A percentile compares a stretch with the other conserved stretches of the same genome.
These are phyloP conservation scores for Malurus leucopterus DNA, from an alignment of 2,797 vertebrate genomes.

Conservation along the genomic window DNA sequence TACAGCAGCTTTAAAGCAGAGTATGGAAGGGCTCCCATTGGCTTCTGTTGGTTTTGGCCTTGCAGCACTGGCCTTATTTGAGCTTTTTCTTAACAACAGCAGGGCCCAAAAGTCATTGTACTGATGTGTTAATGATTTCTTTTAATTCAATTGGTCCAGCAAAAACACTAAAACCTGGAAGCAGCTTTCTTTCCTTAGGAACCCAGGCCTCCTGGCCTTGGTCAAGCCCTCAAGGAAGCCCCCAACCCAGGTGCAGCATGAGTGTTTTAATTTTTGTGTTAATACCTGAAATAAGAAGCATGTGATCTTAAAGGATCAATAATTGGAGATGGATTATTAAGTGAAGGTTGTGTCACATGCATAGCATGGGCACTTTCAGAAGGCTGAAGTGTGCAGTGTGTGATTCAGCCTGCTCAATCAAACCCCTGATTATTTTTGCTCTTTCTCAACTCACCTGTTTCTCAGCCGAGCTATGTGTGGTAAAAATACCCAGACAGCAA, in stretches of 20 bases:
- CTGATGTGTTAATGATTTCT: not conserved
- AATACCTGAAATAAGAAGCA: not conserved
- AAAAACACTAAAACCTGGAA: not conserved
- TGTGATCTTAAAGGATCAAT: not conserved
- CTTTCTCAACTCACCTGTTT: not conserved
- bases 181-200: not conserved
- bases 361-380: not conserved
- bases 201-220: not conserved
- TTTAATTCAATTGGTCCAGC: not conserved
- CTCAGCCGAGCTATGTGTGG: fast-evolving
- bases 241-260: not conserved
- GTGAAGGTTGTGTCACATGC: not conserved
- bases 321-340: not conserved
- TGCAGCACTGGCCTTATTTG: not conserved
- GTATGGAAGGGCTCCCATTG: not conserved
- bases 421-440: not conserved
- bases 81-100: not conserved
- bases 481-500: not conserved
- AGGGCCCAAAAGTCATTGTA: not conserved
- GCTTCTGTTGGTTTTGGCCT: not conserved
- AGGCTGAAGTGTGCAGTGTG: not conserved
- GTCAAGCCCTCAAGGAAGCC: not conserved
- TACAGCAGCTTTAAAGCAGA: not conserved
- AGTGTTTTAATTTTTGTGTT: not conserved
- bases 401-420: not conserved